Evolutionary conservation across 2,888 invertebrate species (phyloP), one percentile per base, ranked within the genome.

Genomic region (Autographa pulchrina): DNA sequence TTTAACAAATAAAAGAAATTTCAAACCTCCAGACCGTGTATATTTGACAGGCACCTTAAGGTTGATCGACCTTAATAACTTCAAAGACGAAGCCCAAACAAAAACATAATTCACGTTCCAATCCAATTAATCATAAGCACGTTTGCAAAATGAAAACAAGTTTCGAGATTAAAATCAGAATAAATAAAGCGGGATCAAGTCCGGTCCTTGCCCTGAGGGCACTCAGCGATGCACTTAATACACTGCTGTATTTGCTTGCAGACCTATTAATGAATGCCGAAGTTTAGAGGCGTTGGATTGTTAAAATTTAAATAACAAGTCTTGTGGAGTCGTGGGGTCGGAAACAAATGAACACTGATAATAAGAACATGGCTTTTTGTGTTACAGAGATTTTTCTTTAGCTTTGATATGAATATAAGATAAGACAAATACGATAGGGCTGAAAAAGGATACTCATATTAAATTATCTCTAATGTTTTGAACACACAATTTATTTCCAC

Each of bases 121-220:
- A 66, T 62, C 54, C 62, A 41, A 73, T 71, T 69, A 77, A 80
- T 82, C 69, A 83, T 72, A 69, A 65, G 52, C 74, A 72, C 72
- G 71, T 74, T 77, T 72, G 70, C 72, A 70, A 77, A 67, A 79
- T 76, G 75, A 72, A 70, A 78, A 72, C 63, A 68, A 67, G 75
- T 80, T 78, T 72, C 54, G 73, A 67, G 76, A 79, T 80, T 76
- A 68, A 70, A 58, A 75, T 75, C 65, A 69, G 63, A 62, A 68
- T 67, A 32, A 56, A 56, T 56, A 56, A 52, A 70, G 35, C 64
- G 68, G 76, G 75, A 61, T 66, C 74, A 35, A 65, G 73, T 54
- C 66, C 68, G 82, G 82, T 85, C 82, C 85, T 87, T 84, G 83
- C 82, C 85, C 84, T 65, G 77, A 75, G 72, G 72, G 74, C 78